phyloP scores from a whole-genome alignment of 2,888 invertebrate genomes.

The Coelogynopora nodosa region DNA sequence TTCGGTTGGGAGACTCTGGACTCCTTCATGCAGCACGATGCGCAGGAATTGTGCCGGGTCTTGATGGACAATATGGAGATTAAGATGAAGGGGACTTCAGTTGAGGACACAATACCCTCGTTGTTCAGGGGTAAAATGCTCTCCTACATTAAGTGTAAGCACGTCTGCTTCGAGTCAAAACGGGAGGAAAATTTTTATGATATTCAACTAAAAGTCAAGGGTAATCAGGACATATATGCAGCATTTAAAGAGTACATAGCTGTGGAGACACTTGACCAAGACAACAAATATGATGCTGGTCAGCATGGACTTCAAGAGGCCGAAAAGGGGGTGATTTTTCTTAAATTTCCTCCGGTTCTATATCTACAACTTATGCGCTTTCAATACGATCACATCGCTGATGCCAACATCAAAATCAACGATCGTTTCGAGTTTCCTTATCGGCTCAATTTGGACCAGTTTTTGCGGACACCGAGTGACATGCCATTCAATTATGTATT shows the following conservation, averaged over 20 bases:
- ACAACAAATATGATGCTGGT: constrained; percentile 98
- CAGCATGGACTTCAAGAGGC: constrained; percentile 92
- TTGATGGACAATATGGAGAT: constrained; percentile 93
- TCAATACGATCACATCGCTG: constrained; percentile 95
- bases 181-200: constrained; percentile 95
- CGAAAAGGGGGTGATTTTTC: constrained; percentile 92
- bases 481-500: constrained; percentile 76
- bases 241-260: constrained; percentile 81
- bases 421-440: constrained; percentile 65
- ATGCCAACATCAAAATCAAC: constrained; percentile 93
- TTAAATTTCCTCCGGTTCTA: constrained; percentile 90
- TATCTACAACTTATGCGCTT: constrained; percentile 97
- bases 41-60: constrained; percentile 61
- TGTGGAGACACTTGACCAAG: constrained; percentile 88
- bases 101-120: constrained; percentile 93
- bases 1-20: constrained; percentile 97
- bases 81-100: constrained; percentile 97
- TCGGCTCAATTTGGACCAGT: constrained; percentile 78
- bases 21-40: constrained; percentile 96
- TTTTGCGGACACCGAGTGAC: constrained; percentile 74
- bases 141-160: constrained; percentile 94
- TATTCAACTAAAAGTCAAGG: constrained; percentile 95
- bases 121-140: constrained; percentile 98
- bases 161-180: constrained; percentile 92
- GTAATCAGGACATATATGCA: constrained; percentile 37